A percentile compares a stretch with the other conserved stretches of the same genome.
Evolutionary conservation across 2,113 vertebrate species (phyloP).

Genomic region (Dascyllus trimaculatus): DNA sequence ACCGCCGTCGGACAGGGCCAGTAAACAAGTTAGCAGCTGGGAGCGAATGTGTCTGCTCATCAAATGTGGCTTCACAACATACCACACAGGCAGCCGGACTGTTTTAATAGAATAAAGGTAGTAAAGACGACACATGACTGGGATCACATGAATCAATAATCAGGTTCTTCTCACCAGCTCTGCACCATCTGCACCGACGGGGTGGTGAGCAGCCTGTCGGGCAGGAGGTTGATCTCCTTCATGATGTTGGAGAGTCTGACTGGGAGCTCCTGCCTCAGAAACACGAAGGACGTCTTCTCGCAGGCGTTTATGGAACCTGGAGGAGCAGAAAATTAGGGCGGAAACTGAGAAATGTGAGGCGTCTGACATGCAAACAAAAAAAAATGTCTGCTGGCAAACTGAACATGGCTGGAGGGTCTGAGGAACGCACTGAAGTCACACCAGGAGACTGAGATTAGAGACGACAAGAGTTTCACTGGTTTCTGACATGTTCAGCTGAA

Average conservation of each 20-base stretch:
- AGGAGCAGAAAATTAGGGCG: not conserved
- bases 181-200: constrained; percentile 93
- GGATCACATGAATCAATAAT: not conserved
- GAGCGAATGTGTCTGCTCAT: not conserved
- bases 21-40: constrained; percentile 47
- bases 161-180: constrained; percentile 87
- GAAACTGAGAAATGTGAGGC: too few species aligned
- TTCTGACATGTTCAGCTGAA: too few species aligned
- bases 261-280: constrained; percentile 94
- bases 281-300: constrained; percentile 94
- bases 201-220: constrained; percentile 89
- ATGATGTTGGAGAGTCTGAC: constrained; percentile 97
- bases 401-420: too few species aligned
- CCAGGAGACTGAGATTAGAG: too few species aligned
- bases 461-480: too few species aligned
- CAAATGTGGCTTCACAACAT: not conserved
- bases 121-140: not conserved
- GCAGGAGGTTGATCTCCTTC: constrained; percentile 97
- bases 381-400: too few species aligned
- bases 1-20: not conserved
- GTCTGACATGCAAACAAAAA: too few species aligned
- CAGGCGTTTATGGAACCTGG: constrained; percentile 94
- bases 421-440: too few species aligned
- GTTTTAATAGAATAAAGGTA: not conserved
- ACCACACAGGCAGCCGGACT: not conserved